Conservation (phyloP, 2,797 vertebrate species). For the Phataginus tetradactyla region DNA sequence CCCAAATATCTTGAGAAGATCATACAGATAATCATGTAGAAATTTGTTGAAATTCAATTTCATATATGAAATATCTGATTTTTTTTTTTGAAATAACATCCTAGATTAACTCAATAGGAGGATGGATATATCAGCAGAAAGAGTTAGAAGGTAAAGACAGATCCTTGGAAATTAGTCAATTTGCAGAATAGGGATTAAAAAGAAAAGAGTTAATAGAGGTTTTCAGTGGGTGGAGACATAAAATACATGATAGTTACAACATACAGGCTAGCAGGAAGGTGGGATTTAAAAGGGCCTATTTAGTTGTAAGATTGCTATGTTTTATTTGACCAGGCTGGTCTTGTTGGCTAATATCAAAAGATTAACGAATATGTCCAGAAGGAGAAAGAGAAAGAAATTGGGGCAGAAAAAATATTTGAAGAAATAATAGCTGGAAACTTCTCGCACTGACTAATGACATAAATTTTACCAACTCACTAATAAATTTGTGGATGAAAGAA, state of each 20-base stretch:
- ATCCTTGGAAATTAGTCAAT: neutral
- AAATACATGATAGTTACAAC: too few relatives aligned
- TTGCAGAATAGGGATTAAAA: neutral
- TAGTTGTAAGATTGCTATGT: too few relatives aligned
- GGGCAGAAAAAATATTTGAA: neutral
- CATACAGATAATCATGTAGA: neutral
- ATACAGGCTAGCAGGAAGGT: too few relatives aligned
- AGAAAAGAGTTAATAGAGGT: neutral
- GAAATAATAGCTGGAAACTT: neutral
- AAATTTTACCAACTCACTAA: neutral
- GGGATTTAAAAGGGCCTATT: too few relatives aligned
- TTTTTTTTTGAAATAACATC: neutral
- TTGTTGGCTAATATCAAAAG: neutral
- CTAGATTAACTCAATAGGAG: neutral
- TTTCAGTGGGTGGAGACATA: too few relatives aligned
- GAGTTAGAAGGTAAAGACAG: neutral
- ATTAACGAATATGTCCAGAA: neutral
- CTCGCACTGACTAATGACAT: neutral
- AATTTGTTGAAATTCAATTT: neutral
- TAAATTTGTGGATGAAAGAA: neutral
- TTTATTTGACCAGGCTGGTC: too few relatives aligned
- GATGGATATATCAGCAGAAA: neutral
- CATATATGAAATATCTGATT: neutral
- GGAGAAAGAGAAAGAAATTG: neutral
- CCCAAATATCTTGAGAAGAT: neutral